phyloP scores from a whole-genome alignment of 2,113 vertebrate species.

The Otolemur garnettii region DNA sequence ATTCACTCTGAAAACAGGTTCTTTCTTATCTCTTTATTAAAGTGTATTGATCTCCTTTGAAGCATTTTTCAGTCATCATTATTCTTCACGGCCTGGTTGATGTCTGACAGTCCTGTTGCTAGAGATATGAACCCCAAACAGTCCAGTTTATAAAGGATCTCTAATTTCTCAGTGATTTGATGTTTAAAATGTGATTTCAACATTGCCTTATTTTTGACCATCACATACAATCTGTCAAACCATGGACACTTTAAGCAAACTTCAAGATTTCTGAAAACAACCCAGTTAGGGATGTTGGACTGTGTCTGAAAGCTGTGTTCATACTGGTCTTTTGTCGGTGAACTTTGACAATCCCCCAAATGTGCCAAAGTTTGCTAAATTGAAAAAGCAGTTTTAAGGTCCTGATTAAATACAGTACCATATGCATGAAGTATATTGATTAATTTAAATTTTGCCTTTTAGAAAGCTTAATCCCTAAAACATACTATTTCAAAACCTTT shows the following conservation, averaged over 20 bases:
- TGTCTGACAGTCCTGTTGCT: neutral
- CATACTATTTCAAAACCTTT: conserved; percentile 33
- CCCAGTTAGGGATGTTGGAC: neutral
- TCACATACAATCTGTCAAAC: neutral
- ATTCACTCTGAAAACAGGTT: conserved; percentile 23
- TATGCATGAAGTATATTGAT: neutral
- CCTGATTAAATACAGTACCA: neutral
- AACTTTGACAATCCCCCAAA: neutral
- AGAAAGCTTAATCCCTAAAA: neutral
- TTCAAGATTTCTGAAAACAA: conserved; percentile 27
- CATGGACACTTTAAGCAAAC: neutral
- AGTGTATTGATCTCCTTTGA: conserved; percentile 41
- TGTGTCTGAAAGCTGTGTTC: neutral
- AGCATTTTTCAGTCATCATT: conserved; percentile 11
- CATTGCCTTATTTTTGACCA: neutral
- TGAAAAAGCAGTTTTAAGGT: neutral
- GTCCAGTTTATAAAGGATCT: neutral
- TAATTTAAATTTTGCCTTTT: conserved; percentile 29
- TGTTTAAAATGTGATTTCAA: conserved; percentile 8
- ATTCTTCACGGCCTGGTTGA: neutral
- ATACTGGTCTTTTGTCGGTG: neutral
- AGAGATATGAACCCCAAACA: neutral
- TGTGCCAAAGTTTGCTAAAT: neutral
- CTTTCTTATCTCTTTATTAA: conserved; percentile 43
- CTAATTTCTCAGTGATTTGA: neutral